Base-by-base conservation (phyloP, 2,113 vertebrate genomes). In the Gobiocypris rarus region DNA sequence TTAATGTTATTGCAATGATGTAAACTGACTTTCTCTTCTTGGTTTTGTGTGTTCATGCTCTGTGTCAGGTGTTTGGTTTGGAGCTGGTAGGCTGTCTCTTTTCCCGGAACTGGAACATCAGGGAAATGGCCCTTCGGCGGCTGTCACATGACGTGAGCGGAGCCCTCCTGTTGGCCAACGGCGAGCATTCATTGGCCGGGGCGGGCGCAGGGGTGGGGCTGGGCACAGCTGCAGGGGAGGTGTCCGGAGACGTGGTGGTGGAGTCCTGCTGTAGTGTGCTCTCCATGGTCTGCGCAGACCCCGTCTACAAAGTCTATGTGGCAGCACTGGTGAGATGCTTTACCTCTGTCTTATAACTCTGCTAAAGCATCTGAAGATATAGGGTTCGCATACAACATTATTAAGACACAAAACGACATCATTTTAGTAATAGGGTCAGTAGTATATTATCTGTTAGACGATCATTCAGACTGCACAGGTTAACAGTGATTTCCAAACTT, bases 221-320 rank as follows among this genome's bases (percentile, higher is more conserved):
- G 87, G 91, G 85, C 71, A 83, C 91, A 84, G 92, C 92, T 83
- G 83, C 86, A 76, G 93, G 90, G 56, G 92, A 90, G 82, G 89
- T 94, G 91, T 95, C 96, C 52, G 95, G 95, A 91, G 95, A 96
- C 1, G 94, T 96, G 85, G 94, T 96, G 81, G 96, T 97, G 24
- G 95, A 96, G 87, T 96, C 95, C 1, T 97, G 96, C 93, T 97
- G 96, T 91, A 95, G 94, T 77, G 93, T 97, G 70, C 89, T 97
- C 43, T 96, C 96, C 19, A 95, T 96, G 94, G 96, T 97, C 89
- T 97, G 96, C 85, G 96, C 95, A 0, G 96, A 97, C 91, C 96
- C 96, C 61, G 96, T 97, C 93, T 97, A 97, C 94, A 97, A 97
- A 93, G 96, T 97, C 86, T 97, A 97, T 75, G 95, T 97, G 92